These are phyloP conservation scores for Amphipyra berbera DNA, from an alignment of 2,888 invertebrate species.

Conservation along the genomic window DNA sequence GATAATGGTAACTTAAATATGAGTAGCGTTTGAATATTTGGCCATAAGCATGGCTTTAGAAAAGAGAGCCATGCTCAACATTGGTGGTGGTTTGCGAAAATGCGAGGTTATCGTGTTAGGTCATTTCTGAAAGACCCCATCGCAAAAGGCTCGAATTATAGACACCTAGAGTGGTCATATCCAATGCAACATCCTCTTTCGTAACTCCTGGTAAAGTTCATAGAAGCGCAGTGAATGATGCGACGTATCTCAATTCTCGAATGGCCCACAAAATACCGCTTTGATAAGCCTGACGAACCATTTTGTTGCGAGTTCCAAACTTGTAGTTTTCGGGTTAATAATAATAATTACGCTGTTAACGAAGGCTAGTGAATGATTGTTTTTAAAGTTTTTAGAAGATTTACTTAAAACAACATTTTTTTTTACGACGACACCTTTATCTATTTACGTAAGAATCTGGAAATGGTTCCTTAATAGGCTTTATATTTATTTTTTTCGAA, in stretches of 20 bases:
- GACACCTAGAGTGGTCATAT: conserved; percentile 28
- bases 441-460: no score
- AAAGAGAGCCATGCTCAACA: no score
- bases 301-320: conserved; percentile 51
- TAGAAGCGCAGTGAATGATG: conserved; percentile 72
- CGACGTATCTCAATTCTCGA: conserved; percentile 59
- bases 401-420: no score
- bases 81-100: no score
- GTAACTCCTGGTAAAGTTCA: conserved; percentile 45
- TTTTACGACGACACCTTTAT: no score
- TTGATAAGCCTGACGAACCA: conserved; percentile 67
- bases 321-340: conserved; percentile 17
- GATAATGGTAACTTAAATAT: no score
- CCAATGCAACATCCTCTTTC: conserved; percentile 42
- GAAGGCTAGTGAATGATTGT: conserved; percentile 4
- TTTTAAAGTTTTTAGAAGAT: no score
- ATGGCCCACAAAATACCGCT: conserved; percentile 68
- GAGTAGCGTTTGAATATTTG: no score
- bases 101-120: no score
- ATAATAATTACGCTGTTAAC: conserved; percentile 33
- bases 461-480: no score
- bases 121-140: not conserved
- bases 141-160: not conserved
- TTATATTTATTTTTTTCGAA: no score
- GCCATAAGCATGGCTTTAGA: no score